These are phyloP conservation scores for Steatornis caripensis DNA, from an alignment of 2,113 vertebrate species.

Conservation along the genomic window DNA sequence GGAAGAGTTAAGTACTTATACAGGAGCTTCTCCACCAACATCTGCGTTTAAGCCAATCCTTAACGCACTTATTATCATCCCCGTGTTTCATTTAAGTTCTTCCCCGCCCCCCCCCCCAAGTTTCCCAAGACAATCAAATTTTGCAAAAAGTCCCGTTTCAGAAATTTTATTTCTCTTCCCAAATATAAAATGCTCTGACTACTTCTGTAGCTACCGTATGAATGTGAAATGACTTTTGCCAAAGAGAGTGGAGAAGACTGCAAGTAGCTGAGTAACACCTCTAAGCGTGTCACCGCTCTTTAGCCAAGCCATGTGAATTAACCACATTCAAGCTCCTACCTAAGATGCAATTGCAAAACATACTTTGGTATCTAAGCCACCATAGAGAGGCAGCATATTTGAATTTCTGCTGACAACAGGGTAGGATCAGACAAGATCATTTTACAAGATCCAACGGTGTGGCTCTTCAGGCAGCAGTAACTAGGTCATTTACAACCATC, in stretches of 20 bases:
- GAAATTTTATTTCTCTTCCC: not conserved
- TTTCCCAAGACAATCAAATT: not conserved
- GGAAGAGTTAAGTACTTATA: not conserved
- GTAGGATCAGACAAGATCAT: not conserved
- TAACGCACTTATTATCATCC: not conserved
- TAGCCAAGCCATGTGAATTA: not conserved
- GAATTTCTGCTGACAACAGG: not conserved
- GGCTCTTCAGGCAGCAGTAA: conserved; percentile 45
- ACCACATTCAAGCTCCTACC: not conserved
- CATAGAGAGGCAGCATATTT: not conserved
- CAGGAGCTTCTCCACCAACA: not conserved
- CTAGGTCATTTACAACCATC: conserved; percentile 38
- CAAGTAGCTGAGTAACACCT: not conserved
- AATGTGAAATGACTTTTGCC: not conserved
- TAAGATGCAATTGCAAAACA: not conserved
- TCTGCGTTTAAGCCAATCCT: not conserved
- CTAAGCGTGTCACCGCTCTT: not conserved
- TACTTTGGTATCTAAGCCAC: not conserved
- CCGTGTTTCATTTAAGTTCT: not conserved
- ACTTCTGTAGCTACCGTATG: not conserved
- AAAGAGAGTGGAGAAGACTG: not conserved
- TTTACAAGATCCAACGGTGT: not conserved
- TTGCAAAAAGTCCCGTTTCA: not conserved
- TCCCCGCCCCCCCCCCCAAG: not conserved
- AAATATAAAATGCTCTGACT: not conserved